Evolutionary conservation across 2,113 vertebrate species (phyloP), one percentile per base, ranked within the genome.

Genomic region (Lucifuga dentata): DNA sequence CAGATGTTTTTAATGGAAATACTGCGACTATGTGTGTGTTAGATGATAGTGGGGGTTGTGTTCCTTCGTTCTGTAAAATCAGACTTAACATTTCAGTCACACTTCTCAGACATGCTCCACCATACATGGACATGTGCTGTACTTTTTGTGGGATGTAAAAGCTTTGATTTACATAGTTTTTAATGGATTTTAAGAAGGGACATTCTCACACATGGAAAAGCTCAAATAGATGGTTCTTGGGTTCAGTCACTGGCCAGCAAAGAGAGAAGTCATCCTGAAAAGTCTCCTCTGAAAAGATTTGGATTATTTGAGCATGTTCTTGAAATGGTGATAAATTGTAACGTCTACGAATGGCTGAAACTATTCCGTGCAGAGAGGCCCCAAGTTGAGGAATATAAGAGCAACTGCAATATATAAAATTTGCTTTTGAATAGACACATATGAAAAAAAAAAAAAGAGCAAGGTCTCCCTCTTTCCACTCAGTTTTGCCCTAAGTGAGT

Each of bases 1-100:
- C 85, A 91, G 88, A 91, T 90, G 88, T 88, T 83, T 62, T 64
- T 40, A n/a, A 52, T 58, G 36, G 44, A 26, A 32, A 80, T 55
- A 74, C 50, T 51, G 5, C 63, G 72, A 71, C 51, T 32, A 13
- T 55, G 56, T 56, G 46, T n/a, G 3, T 35, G 39, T 57, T 15
- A 3, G 46, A 13, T 40, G 65, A 12, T 33, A 45, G 16, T 10
- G 4, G 9, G 15, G 19, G 13, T 52, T 35, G 32, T 68, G 50
- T 17, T 20, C 44, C n/a, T 69, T n/a, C 48, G 46, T 20, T 55
- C 45, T 70, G 77, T 65, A 17, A 46, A 80, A 49, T 39, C 43
- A 26, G 16, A 50, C 44, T 64, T 29, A 68, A 61, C 56, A 51
- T 88, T 77, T 40, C 21, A 55, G 23, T 56, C 19, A 38, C 24